A percentile compares a stretch with the other conserved stretches of the same genome.
Evolutionary conservation across 2,797 vertebrate genomes (phyloP).

Genomic region (Acropternis orthonyx): DNA sequence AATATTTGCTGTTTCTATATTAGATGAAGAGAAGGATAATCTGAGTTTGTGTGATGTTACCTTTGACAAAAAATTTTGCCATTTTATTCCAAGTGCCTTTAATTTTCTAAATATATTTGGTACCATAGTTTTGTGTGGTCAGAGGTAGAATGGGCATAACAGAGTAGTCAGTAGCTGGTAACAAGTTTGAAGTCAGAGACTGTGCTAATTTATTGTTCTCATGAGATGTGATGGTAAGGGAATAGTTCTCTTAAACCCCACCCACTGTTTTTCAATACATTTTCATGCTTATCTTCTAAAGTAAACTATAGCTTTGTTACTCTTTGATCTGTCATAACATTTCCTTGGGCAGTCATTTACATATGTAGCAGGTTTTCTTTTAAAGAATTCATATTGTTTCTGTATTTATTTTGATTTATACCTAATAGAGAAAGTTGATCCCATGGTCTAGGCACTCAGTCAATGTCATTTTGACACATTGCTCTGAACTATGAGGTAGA

Average conservation of each 20-base stretch:
- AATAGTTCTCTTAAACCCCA: neutral
- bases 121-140: neutral
- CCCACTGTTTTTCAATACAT: neutral
- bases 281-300: neutral
- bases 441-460: neutral
- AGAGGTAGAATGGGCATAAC: neutral
- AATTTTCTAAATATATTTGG: neutral
- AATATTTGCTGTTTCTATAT: neutral
- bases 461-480: neutral
- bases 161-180: neutral
- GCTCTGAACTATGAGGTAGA: neutral
- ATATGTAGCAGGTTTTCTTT: neutral
- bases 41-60: neutral
- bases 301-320: neutral
- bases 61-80: neutral
- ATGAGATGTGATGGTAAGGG: neutral
- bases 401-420: slow-evolving; percentile 21
- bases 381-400: neutral
- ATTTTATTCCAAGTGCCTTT: neutral
- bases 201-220: neutral
- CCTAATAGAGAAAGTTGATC: neutral
- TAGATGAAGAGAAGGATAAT: neutral
- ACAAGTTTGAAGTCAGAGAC: neutral
- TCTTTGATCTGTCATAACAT: slow-evolving; percentile 24
- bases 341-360: neutral